Base-by-base conservation (phyloP, 2,113 vertebrate genomes). In the Microcebus ravelobensis region DNA sequence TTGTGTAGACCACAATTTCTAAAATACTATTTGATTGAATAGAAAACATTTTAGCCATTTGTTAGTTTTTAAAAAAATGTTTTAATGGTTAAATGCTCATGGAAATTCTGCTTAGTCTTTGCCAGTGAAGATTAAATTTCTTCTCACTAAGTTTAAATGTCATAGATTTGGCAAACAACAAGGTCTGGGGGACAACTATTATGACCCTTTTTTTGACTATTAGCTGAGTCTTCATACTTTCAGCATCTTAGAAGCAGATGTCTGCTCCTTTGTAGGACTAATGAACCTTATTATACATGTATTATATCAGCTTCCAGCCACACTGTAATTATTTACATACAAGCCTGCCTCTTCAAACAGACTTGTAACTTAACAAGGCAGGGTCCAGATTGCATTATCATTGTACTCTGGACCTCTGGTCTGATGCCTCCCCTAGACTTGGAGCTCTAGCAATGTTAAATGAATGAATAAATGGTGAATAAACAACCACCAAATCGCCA, bases 11-110 rank as follows among this genome's bases (percentile, higher is more conserved):
- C 98, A 98, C 98, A 98, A 98, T 98, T 98, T 98, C 98, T 98
- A 98, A 98, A 98, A 98, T 98, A 98, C 97, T 94, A 97, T 98
- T 98, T 98, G 96, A 98, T 97, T 98, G 98, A 98, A 98, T 98
- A 97, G 98, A 98, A 98, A 99, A 98, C 98, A 98, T 98, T 98
- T 98, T 96, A 99, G 95, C 95, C 97, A 98, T 98, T 98, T 98
- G 97, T 98, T 98, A 98, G 96, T 98, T 70, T 87, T 4, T 7
- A 73, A 86, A 86, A 98, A 98, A 97, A 97, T 95, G 50, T 91
- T 97, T 96, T 98, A 98, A 98, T 98, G 95, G 96, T 97, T 98
- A 98, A 98, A 97, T 98, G 96, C 31, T 97, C 96, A 97, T 98
- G 98, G 96, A 98, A 97, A 98, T 98, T 97, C 90, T 48, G 90